A percentile compares a stretch with the other conserved stretches of the same genome.
Conservation (phyloP, 2,797 vertebrate species). For the Falco novaeseelandiae region DNA sequence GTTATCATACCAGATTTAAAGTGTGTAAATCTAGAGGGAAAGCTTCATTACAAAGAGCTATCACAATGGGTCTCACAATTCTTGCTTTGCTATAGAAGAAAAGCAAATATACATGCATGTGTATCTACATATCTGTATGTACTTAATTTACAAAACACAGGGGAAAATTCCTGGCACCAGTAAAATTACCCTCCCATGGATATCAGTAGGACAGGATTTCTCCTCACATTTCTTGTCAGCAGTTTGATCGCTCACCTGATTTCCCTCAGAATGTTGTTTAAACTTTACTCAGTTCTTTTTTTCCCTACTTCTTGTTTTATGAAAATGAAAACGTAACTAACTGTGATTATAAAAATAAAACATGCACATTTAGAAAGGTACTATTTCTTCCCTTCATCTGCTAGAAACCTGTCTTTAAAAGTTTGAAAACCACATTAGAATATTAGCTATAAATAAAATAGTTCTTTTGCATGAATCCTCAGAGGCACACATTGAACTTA, state of each 20-base stretch:
- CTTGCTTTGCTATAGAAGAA: background rate
- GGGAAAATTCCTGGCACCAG: background rate
- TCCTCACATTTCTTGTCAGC: background rate
- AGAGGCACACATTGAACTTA: background rate
- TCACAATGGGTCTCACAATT: background rate
- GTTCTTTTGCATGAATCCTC: background rate
- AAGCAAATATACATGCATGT: background rate
- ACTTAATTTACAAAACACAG: background rate
- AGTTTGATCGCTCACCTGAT: background rate
- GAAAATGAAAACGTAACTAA: background rate
- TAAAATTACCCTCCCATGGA: background rate
- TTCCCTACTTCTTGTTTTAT: background rate
- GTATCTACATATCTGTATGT: background rate
- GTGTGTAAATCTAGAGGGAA: background rate
- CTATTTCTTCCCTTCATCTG: background rate
- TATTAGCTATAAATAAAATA: background rate
- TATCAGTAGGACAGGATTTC: background rate
- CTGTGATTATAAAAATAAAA: background rate
- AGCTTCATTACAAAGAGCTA: background rate
- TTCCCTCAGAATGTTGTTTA: background rate
- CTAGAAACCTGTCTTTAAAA: background rate
- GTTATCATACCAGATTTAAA: background rate
- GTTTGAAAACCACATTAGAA: background rate
- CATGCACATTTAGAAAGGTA: background rate
- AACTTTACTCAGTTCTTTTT: background rate